Base-by-base conservation (phyloP, 2,797 vertebrate genomes). In the Molothrus aeneus region DNA sequence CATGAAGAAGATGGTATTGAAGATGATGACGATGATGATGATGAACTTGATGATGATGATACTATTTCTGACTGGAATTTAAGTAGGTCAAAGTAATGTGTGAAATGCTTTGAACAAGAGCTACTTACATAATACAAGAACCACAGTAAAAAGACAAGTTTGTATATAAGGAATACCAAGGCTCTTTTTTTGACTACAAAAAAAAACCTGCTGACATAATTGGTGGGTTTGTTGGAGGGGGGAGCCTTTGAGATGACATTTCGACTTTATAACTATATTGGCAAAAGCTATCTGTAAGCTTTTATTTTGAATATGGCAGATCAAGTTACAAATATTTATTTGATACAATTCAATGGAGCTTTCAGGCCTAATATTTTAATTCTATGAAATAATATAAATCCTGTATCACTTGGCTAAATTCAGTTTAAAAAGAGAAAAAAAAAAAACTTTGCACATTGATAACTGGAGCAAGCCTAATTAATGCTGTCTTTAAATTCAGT, bases 21-120 rank as follows among this genome's bases (percentile, higher is more conserved):
- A 70, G 99, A 99, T 75, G 98, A 99, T 7, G 99, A 99, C 0
- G 98, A 99, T 0, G 98, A 98, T 0, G 99, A 99, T 0, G 99
- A 99, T 29, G 98, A 98, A 43, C 98, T 99, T 51, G 99, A 99
- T 96, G 99, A 99, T 53, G 99, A 99, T 38, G 99, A 99, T 71
- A 98, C 99, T 14, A 99, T 99, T 97, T 99, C 99, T 78, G 99
- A 99, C 96, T 99, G 99, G 99, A 99, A 99, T 98, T 97, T 99
- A 96, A 98, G 99, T 99, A 98, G 97, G 98, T 96, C 9, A n/a
- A 60, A 93, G 45, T 75, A 34, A 57, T 16, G 15, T n/a, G 26
- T 80, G 60, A 87, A 80, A 65, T 80, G 22, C 50, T 84, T 68
- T 73, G 75, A 81, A 92, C 45, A n/a, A 92, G 4, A 57, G 26